Percentiles rank a stretch among this genome's conserved stretches.
These are phyloP conservation scores for Cygnus atratus DNA, from an alignment of 2,113 vertebrate genomes.

Conservation along the genomic window DNA sequence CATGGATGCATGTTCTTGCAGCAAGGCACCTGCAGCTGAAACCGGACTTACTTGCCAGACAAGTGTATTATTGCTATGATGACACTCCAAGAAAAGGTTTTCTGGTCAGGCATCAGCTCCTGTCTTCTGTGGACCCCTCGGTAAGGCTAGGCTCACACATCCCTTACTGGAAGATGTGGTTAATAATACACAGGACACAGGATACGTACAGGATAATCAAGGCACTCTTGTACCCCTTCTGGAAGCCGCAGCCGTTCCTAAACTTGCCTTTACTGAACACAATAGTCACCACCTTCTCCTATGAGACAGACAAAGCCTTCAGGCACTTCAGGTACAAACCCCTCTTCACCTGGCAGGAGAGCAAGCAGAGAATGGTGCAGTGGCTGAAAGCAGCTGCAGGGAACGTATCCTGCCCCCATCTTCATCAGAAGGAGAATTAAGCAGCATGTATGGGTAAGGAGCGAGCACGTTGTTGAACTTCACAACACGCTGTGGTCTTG, in stretches of 20 bases:
- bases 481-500: accelerated
- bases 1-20: conserved; percentile 62
- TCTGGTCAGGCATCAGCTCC: conserved; percentile 5
- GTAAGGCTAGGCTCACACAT: conserved; percentile 8
- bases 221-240: conserved; percentile 6
- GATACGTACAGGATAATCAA: neutral
- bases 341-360: conserved; percentile 40
- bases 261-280: conserved; percentile 16
- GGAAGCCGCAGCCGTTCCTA: conserved; percentile 34
- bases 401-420: neutral
- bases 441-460: neutral
- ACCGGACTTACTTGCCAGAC: neutral
- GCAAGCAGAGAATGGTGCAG: conserved; percentile 31
- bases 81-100: neutral
- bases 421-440: neutral
- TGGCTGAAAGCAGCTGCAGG: conserved; percentile 4
- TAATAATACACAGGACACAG: conserved; percentile 16
- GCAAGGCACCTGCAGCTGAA: conserved; percentile 39
- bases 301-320: conserved; percentile 51
- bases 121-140: neutral
- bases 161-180: conserved; percentile 61
- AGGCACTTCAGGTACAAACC: conserved; percentile 55
- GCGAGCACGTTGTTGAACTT: neutral
- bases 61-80: conserved; percentile 33
- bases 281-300: neutral